Evolutionary conservation across 2,113 vertebrate species (phyloP).

Genomic region (Pseudonaja textilis): DNA sequence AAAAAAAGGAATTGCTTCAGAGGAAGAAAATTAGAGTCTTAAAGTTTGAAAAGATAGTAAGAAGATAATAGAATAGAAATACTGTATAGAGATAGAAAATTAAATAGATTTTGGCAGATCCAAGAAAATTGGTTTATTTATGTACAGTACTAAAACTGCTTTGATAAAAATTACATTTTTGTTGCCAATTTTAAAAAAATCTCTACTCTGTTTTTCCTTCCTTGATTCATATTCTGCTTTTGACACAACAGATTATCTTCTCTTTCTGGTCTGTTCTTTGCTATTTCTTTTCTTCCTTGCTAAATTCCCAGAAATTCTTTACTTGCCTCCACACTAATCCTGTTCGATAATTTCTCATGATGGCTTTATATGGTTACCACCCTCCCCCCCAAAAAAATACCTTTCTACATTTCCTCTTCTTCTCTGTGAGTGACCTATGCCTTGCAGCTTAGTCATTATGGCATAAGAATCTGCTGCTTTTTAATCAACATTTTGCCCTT

Average conservation of each 20-base stretch:
- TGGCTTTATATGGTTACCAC: background rate
- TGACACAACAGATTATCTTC: background rate
- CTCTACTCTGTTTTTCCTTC: background rate
- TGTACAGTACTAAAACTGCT: background rate
- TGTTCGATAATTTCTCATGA: background rate
- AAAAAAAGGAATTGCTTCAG: background rate
- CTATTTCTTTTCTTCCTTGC: background rate
- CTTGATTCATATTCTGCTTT: background rate
- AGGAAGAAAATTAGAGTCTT: background rate
- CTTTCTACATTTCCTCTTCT: background rate
- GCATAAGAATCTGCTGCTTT: background rate
- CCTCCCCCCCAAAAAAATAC: background rate
- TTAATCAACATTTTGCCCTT: constrained; percentile 2
- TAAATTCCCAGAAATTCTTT: background rate
- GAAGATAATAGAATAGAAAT: background rate
- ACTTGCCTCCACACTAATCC: background rate
- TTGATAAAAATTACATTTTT: background rate
- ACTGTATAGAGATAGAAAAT: background rate
- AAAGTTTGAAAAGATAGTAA: background rate
- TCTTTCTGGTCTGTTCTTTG: background rate
- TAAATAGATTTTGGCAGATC: background rate
- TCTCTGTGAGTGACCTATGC: background rate
- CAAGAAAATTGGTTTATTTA: background rate
- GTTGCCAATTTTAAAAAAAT: background rate
- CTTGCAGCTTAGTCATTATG: background rate